These are phyloP conservation scores for Hipposideros larvatus DNA, from an alignment of 2,797 vertebrate species.

Conservation along the genomic window DNA sequence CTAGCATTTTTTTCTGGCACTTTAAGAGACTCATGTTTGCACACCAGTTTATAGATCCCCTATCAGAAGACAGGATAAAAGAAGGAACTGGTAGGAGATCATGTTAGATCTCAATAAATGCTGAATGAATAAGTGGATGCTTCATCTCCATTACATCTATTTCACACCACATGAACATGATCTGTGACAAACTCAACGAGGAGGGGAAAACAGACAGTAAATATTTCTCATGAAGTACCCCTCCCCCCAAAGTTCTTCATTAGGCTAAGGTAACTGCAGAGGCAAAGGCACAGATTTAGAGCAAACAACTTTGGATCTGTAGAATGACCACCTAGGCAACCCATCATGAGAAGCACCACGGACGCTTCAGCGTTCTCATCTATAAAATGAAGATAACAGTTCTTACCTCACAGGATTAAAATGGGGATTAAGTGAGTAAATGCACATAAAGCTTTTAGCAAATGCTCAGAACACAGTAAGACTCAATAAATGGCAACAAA, in stretches of 20 bases:
- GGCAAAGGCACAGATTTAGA: not conserved
- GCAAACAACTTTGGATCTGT: not conserved
- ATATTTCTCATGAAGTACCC: not conserved
- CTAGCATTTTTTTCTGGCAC: not conserved
- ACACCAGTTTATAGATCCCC: not conserved
- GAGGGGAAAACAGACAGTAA: not conserved
- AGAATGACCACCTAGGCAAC: not conserved
- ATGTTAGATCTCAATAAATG: not conserved
- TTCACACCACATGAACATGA: not conserved
- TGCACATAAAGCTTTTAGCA: not conserved
- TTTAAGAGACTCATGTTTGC: not conserved
- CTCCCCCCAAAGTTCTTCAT: not conserved
- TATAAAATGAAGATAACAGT: conserved; percentile 31
- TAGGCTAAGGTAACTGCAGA: not conserved
- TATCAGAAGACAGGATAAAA: not conserved
- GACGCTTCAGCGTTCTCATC: not conserved
- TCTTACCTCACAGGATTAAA: not conserved
- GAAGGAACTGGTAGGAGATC: not conserved
- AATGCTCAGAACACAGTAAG: conserved; percentile 49
- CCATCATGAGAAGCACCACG: not conserved
- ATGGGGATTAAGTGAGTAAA: conserved; percentile 7
- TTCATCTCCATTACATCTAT: not conserved
- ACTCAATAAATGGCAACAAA: conserved; percentile 47
- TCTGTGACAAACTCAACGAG: not conserved
- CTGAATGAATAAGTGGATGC: not conserved